Percentiles rank a stretch among this genome's conserved stretches.
Conservation (phyloP, 2,797 vertebrate genomes). For the Prunella strophiata region DNA sequence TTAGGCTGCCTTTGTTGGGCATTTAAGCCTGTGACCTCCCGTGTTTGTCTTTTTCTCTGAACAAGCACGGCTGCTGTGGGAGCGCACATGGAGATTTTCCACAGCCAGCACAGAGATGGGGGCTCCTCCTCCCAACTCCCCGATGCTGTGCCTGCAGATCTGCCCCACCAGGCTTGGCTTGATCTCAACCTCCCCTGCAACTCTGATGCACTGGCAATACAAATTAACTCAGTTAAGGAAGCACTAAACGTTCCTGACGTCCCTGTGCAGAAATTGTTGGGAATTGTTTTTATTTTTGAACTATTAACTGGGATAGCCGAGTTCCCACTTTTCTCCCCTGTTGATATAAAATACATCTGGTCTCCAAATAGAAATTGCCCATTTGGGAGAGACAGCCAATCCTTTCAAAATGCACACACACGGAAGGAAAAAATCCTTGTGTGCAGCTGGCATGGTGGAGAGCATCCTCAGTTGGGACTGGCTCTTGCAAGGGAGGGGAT, state of each 20-base stretch:
- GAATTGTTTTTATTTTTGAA: slow-evolving; percentile 53
- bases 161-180: background rate
- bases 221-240: background rate
- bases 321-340: slow-evolving; percentile 40
- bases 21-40: slow-evolving; percentile 49
- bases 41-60: slow-evolving; percentile 36
- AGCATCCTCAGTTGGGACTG: slow-evolving; percentile 9
- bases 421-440: background rate
- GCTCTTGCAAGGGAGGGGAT: slow-evolving; percentile 1
- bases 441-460: slow-evolving; percentile 70
- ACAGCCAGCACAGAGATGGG: background rate
- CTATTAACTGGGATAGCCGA: slow-evolving; percentile 66
- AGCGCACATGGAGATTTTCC: background rate
- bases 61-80: background rate
- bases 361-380: slow-evolving; percentile 66
- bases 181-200: background rate
- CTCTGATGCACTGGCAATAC: background rate
- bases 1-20: slow-evolving; percentile 55
- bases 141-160: background rate
- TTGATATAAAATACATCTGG: slow-evolving; percentile 76
- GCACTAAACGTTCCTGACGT: background rate
- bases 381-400: slow-evolving; percentile 46
- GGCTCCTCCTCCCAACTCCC: background rate
- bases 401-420: slow-evolving; percentile 2
- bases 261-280: slow-evolving; percentile 35